Conservation (phyloP, 2,797 vertebrate genomes). For the Syngnathus rostellatus region DNA sequence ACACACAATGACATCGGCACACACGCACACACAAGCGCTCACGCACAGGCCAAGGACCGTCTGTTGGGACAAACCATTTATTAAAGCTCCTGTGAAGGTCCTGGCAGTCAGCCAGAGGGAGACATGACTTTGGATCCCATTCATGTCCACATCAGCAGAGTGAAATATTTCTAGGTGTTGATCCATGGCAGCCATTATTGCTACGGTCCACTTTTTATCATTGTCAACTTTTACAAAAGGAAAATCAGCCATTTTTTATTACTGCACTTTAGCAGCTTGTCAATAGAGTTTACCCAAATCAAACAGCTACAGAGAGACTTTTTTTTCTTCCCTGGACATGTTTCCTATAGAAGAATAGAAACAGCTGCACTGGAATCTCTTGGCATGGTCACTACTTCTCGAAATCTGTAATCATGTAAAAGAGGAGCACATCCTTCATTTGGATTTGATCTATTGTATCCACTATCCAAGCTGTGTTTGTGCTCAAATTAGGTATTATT, state of each 20-base stretch:
- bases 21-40: constrained; percentile 19
- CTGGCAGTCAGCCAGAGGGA: constrained; percentile 68
- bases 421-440: constrained; percentile 18
- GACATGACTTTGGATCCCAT: constrained; percentile 68
- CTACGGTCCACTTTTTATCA: constrained; percentile 68
- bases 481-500: not conserved
- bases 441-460: constrained; percentile 1
- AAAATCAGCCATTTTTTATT: constrained; percentile 53
- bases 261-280: constrained; percentile 50
- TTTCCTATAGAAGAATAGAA: constrained; percentile 36
- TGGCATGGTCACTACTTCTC: constrained; percentile 15
- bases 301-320: constrained; percentile 53
- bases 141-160: constrained; percentile 68
- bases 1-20: constrained; percentile 45
- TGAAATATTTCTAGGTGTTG: constrained; percentile 70
- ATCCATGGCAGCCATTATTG: constrained; percentile 71
- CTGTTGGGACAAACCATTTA: constrained; percentile 68
- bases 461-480: not conserved
- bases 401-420: constrained; percentile 13
- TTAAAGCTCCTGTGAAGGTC: constrained; percentile 70
- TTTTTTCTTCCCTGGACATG: constrained; percentile 32
- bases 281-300: constrained; percentile 55
- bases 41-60: constrained; percentile 56
- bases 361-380: constrained; percentile 19
- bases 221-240: constrained; percentile 65